Conservation (phyloP, 2,797 vertebrate species). For the Sebastes itinus region DNA sequence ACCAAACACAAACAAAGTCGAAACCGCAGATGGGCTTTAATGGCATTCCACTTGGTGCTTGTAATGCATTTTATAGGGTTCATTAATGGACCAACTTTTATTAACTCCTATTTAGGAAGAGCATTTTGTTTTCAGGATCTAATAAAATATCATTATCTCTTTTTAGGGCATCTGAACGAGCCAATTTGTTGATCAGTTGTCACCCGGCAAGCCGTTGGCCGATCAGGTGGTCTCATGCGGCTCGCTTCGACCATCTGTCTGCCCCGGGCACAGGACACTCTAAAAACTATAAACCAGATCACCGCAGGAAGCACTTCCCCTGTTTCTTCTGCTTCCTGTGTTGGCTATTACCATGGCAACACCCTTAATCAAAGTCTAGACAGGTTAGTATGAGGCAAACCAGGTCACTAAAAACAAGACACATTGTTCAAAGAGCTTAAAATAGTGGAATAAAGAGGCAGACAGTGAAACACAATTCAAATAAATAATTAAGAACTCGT, state of each 20-base stretch:
- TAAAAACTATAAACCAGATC: slow-evolving; percentile 48
- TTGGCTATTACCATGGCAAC: slow-evolving; percentile 45
- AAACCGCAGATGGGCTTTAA: slow-evolving; percentile 54
- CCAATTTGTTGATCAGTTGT: not conserved
- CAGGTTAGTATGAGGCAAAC: slow-evolving; percentile 45
- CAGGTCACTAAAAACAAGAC: slow-evolving; percentile 52
- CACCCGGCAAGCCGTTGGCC: not conserved
- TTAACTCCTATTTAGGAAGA: not conserved
- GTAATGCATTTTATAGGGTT: slow-evolving; percentile 37
- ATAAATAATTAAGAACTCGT: slow-evolving; percentile 35
- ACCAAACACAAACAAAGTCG: slow-evolving; percentile 32
- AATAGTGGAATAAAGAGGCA: slow-evolving; percentile 17
- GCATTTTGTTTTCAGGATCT: not conserved
- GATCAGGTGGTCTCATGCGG: not conserved
- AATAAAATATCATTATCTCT: not conserved
- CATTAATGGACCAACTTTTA: slow-evolving; percentile 13
- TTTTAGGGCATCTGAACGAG: not conserved
- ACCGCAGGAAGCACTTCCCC: slow-evolving; percentile 40
- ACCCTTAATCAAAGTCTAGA: slow-evolving; percentile 60
- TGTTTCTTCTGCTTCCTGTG: slow-evolving; percentile 52
- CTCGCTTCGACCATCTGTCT: slow-evolving; percentile 18
- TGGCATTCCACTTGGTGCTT: slow-evolving; percentile 40
- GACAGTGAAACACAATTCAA: slow-evolving; percentile 2
- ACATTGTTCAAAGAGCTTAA: slow-evolving; percentile 15
- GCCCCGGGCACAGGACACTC: slow-evolving; percentile 15